phyloP scores from a whole-genome alignment of 1,140 invertebrate genomes.

The Megalopta genalis region DNA sequence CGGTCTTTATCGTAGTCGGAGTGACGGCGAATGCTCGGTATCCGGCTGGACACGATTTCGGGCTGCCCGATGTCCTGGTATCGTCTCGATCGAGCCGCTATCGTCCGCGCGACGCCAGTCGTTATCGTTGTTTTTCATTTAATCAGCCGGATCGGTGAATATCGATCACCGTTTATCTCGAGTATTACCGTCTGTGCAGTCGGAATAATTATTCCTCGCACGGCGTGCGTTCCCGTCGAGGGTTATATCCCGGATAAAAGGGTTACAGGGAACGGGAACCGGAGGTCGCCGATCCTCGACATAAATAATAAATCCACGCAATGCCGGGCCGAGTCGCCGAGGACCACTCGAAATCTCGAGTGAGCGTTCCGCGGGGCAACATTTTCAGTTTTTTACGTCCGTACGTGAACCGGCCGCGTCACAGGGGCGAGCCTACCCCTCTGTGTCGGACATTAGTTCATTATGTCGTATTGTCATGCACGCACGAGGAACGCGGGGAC shows the following conservation, averaged over 20 bases:
- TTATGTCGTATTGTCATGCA: conserved; percentile 14
- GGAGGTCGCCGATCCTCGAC: neutral
- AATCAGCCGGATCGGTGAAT: conserved; percentile 18
- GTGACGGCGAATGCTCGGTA: neutral
- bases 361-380: conserved; percentile 32
- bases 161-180: conserved; percentile 30
- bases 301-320: conserved; percentile 42
- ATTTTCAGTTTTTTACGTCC: conserved; percentile 47
- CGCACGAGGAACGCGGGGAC: neutral
- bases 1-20: too few species aligned
- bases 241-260: neutral
- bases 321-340: conserved; percentile 1
- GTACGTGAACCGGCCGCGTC: neutral
- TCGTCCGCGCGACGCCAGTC: conserved; percentile 22
- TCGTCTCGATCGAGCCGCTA: neutral
- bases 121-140: conserved; percentile 40
- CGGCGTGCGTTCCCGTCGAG: neutral
- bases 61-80: neutral
- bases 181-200: conserved; percentile 2
- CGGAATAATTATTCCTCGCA: conserved; percentile 18
- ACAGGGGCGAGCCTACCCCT: too few species aligned
- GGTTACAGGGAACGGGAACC: neutral
- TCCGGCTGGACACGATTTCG: neutral
- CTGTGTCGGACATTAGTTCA: conserved; percentile 24
- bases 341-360: conserved; percentile 47